Evolutionary conservation across 2,797 vertebrate genomes (phyloP), one percentile per base, ranked within the genome.

Genomic region (Melanotaenia boesemani): DNA sequence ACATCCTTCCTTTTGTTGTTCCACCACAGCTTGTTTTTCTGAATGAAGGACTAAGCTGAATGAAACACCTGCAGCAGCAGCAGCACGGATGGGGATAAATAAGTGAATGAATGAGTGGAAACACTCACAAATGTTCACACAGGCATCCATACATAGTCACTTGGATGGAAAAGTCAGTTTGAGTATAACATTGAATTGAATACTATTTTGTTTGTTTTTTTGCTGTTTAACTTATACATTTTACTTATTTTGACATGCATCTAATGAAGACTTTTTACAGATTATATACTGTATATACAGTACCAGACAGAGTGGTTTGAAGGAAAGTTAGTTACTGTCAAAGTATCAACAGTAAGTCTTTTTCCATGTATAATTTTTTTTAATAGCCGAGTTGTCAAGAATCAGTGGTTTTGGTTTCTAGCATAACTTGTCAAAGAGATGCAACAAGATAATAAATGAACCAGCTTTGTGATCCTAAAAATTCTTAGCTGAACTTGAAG

Each of bases 1-100:
- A 93, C 89, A 92, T 93, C 91, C 92, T 93, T 92, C 90, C 90
- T 89, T 62, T 82, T 85, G 87, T 88, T 90, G 88, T 84, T 77
- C 67, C 70, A 16, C 63, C 44, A 10, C 67, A 22, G 75, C 66
- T 46, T 76, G 72, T 72, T 81, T 87, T 89, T 81, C 71, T 92
- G 86, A 92, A 89, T 86, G 87, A 86, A 86, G 59, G 30, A 2
- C 68, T 5, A 71, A 71, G 72, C 62, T 64, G 78, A 80, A 72
- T 61, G 77, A 85, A 65, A 79, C 92, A 93, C 90, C 91, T 93
- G 91, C 85, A 76, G 72, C 26, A 50, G 56, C 73, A 39, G 65
- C 58, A 48, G 54, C 28, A 58, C 46, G 12, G 59, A 73, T 36
- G 41, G 26, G 48, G 73, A 57, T 57, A 46, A 54, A 81, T 56